These are phyloP conservation scores for Cynopterus sphinx DNA, from an alignment of 2,797 vertebrate species.

Conservation along the genomic window DNA sequence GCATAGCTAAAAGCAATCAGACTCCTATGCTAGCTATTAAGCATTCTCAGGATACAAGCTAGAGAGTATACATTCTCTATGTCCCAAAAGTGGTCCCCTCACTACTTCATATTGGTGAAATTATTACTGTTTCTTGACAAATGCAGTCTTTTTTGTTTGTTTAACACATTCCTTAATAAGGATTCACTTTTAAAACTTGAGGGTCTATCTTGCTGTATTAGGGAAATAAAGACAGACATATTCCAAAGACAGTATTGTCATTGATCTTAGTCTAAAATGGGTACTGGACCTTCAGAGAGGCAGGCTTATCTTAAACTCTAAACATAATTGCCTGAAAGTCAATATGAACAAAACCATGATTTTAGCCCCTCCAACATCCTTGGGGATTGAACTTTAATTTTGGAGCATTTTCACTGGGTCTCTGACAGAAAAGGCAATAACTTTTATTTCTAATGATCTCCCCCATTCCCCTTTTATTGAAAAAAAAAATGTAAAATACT, in stretches of 20 bases:
- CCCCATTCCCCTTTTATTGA: not conserved
- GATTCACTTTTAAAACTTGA: not conserved
- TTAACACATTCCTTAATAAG: not conserved
- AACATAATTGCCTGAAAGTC: not conserved
- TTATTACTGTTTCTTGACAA: not conserved
- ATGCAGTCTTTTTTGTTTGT: not conserved
- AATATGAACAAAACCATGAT: not conserved
- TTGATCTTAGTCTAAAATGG: not conserved
- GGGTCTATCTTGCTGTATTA: not conserved
- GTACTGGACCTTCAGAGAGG: not conserved
- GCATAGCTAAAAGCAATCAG: not conserved
- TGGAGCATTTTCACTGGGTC: not conserved
- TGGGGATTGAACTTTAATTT: not conserved
- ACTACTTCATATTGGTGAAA: not conserved
- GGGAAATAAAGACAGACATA: not conserved
- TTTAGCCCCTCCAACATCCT: not conserved
- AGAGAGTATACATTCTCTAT: not conserved
- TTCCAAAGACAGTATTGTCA: not conserved
- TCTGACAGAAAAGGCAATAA: not conserved
- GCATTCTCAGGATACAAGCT: not conserved
- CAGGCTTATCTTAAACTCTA: not conserved
- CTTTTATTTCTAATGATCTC: not conserved
- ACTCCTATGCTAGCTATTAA: not conserved
- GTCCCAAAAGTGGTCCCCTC: not conserved
- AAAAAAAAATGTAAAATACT: slow-evolving; percentile 1